Percentiles rank a stretch among this genome's conserved stretches.
phyloP scores from a whole-genome alignment of 2,113 vertebrate genomes.

The Malurus elegans region DNA sequence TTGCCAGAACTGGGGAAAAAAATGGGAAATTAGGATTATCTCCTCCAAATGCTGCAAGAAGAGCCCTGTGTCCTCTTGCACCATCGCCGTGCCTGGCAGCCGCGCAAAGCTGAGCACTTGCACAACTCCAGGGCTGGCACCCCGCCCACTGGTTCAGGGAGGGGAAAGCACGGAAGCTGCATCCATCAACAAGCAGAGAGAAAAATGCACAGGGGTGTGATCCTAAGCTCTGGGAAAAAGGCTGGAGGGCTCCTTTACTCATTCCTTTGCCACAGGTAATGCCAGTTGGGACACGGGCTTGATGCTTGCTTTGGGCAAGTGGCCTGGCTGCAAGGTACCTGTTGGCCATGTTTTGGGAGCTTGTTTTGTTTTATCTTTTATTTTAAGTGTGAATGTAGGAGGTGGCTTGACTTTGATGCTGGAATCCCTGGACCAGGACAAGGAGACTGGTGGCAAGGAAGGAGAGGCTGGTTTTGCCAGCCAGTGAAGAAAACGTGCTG shows the following conservation, averaged over 20 bases:
- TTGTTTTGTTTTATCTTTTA: neutral
- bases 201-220: constrained; percentile 4
- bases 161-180: neutral
- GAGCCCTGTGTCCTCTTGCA: constrained; percentile 13
- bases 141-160: neutral
- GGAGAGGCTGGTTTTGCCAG: neutral
- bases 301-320: neutral
- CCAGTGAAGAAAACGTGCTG: neutral
- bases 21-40: neutral
- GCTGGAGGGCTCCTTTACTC: constrained; percentile 14
- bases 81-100: neutral
- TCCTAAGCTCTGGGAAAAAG: constrained; percentile 11
- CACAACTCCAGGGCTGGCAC: constrained; percentile 24
- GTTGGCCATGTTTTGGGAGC: neutral
- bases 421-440: neutral
- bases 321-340: neutral
- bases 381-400: neutral
- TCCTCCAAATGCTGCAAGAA: neutral
- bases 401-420: neutral
- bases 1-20: neutral
- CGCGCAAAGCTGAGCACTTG: neutral
- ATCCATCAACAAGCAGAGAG: neutral
- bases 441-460: neutral
- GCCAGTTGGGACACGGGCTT: neutral
- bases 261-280: constrained; percentile 28